phyloP scores from a whole-genome alignment of 1,140 invertebrate species.

The Sminthurides bifidus region DNA sequence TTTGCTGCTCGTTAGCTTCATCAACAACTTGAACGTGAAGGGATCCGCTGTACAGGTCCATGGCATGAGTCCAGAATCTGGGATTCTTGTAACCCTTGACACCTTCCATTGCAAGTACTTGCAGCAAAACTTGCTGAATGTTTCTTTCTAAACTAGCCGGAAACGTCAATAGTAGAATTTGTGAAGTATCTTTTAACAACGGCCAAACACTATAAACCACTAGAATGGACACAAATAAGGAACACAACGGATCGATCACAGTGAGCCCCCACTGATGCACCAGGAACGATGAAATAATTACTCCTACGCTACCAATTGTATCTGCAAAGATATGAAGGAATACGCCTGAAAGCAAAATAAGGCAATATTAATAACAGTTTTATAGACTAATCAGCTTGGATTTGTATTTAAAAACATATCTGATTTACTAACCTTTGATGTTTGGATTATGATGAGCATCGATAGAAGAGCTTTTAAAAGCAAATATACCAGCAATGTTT shows the following conservation, averaged over 20 bases:
- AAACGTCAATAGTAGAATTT: constrained; percentile 39
- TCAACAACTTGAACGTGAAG: constrained; percentile 39
- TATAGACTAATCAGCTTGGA: background rate
- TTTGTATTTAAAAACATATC: background rate
- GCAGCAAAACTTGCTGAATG: constrained; percentile 23
- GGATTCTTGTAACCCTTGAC: constrained; percentile 39
- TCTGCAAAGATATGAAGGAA: constrained; percentile 52
- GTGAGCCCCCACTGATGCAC: constrained; percentile 49
- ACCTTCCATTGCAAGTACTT: constrained; percentile 39
- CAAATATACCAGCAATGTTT: constrained; percentile 48
- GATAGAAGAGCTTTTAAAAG: constrained; percentile 35
- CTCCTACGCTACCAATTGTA: constrained; percentile 50
- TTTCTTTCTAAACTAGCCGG: constrained; percentile 30
- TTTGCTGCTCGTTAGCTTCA: constrained; percentile 38
- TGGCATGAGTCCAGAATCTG: constrained; percentile 39
- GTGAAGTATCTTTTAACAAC: constrained; percentile 43
- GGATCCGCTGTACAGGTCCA: constrained; percentile 36
- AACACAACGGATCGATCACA: constrained; percentile 52
- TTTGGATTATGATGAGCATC: constrained; percentile 25
- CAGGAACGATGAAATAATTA: constrained; percentile 49
- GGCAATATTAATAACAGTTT: constrained; percentile 2
- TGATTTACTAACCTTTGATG: constrained; percentile 12
- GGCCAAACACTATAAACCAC: constrained; percentile 48
- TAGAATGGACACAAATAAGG: constrained; percentile 47
- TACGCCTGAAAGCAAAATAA: constrained; percentile 41